A percentile compares a stretch with the other conserved stretches of the same genome.
Conservation (phyloP, 2,113 vertebrate species). For the Neolamprologus cancellatus region DNA sequence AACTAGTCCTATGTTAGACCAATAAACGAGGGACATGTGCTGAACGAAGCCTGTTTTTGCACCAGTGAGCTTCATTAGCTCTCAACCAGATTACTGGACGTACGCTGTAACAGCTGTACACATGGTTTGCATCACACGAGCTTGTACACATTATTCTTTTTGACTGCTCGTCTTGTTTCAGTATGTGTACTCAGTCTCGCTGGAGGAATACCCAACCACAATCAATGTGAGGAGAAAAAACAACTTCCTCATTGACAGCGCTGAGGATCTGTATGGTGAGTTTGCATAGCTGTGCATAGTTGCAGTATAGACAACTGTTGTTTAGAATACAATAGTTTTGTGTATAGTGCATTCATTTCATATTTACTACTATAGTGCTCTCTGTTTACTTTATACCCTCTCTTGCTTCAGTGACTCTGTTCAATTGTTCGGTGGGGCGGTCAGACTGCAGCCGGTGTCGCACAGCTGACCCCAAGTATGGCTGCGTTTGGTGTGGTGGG, state of each 20-base stretch:
- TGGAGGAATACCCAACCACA: conserved; percentile 79
- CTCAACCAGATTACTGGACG: not conserved
- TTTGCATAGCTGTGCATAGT: not conserved
- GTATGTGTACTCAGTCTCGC: conserved; percentile 78
- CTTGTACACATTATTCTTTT: not conserved
- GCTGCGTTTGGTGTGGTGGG: conserved; percentile 89
- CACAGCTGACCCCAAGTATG: conserved; percentile 80
- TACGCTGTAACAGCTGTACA: not conserved
- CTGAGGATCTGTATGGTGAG: conserved; percentile 82
- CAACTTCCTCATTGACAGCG: conserved; percentile 83
- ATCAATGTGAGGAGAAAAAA: conserved; percentile 80
- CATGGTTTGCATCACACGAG: not conserved
- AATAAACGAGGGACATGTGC: not conserved
- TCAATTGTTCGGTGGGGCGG: conserved; percentile 91
- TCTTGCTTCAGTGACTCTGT: conserved; percentile 80
- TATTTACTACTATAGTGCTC: not conserved
- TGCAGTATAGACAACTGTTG: not conserved
- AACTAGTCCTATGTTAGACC: not conserved
- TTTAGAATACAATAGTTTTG: not conserved
- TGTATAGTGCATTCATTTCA: not conserved
- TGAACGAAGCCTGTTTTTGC: not conserved
- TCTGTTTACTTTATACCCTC: not conserved
- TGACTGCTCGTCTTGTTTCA: conserved; percentile 40
- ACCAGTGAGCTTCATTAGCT: not conserved
- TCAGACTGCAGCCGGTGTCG: conserved; percentile 93